Percentiles rank a stretch among this genome's conserved stretches.
Evolutionary conservation across 2,888 invertebrate species (phyloP).

Genomic region (Anoplius nigerrimus): DNA sequence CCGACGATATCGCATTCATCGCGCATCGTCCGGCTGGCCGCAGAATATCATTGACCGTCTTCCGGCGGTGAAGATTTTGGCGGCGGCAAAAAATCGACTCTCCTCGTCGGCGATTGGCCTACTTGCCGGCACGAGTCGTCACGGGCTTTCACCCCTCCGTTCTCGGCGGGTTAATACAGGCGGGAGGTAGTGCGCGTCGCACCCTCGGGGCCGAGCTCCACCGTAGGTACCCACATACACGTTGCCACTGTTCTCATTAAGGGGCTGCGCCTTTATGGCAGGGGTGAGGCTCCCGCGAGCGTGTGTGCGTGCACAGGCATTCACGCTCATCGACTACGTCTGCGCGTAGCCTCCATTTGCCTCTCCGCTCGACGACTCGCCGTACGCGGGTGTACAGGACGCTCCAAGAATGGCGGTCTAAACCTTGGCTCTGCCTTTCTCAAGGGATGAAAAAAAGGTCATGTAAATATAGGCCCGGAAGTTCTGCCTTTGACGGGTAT

Average conservation of each 20-base stretch:
- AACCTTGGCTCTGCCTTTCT: no score
- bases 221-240: slow-evolving; percentile 31
- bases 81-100: slow-evolving; percentile 3
- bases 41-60: no score
- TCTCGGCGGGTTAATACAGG: slow-evolving; percentile 44
- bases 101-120: slow-evolving; percentile 36
- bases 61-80: no score
- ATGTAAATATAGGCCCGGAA: no score
- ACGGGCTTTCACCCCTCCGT: slow-evolving; percentile 25
- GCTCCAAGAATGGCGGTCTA: no score
- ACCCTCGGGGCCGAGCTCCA: slow-evolving; percentile 38
- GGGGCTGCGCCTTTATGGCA: slow-evolving; percentile 16
- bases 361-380: no score
- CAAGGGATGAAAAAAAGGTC: no score
- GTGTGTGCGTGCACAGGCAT: neutral
- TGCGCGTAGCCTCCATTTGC: no score
- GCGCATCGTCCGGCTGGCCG: no score
- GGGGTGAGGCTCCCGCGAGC: neutral
- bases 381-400: no score
- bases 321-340: neutral
- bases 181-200: slow-evolving; percentile 37
- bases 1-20: no score
- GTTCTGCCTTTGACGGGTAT: no score
- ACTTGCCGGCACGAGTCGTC: slow-evolving; percentile 32
- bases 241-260: slow-evolving; percentile 48